phyloP scores from a whole-genome alignment of 2,113 vertebrate species.

The Tamias sibiricus region DNA sequence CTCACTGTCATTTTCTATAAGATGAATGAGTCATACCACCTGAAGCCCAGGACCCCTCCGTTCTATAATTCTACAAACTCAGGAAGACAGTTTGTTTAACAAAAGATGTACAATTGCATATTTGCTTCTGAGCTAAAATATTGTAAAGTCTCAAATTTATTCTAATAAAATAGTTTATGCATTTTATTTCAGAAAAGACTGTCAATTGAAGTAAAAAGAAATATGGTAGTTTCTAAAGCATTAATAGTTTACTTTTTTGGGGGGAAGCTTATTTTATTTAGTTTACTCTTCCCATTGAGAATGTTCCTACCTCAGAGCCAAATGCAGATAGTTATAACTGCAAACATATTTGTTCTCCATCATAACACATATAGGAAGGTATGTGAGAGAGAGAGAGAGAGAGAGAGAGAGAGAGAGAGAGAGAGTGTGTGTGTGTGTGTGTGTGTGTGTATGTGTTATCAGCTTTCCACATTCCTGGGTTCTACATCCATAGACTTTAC shows the following conservation, averaged over 20 bases:
- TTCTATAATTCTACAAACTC: background rate
- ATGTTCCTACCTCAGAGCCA: background rate
- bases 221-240: background rate
- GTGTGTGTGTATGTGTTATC: too few relatives aligned
- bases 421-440: too few relatives aligned
- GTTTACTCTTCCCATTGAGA: background rate
- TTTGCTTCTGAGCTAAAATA: slow-evolving; percentile 1
- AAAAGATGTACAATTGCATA: background rate
- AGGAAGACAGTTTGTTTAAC: background rate
- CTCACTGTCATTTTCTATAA: background rate
- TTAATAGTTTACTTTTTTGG: background rate
- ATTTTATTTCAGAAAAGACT: slow-evolving; percentile 2
- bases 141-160: background rate
- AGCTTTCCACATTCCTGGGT: background rate
- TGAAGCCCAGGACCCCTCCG: background rate
- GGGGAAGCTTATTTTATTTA: background rate
- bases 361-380: background rate
- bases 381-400: too few relatives aligned
- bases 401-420: too few relatives aligned
- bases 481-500: background rate
- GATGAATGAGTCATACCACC: background rate
- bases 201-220: slow-evolving; percentile 55
- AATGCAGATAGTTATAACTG: slow-evolving; percentile 51
- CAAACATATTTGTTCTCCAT: slow-evolving; percentile 41
- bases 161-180: background rate